Evolutionary conservation across 1,140 invertebrate species (phyloP).

Genomic region (Diachasmimorpha longicaudata): DNA sequence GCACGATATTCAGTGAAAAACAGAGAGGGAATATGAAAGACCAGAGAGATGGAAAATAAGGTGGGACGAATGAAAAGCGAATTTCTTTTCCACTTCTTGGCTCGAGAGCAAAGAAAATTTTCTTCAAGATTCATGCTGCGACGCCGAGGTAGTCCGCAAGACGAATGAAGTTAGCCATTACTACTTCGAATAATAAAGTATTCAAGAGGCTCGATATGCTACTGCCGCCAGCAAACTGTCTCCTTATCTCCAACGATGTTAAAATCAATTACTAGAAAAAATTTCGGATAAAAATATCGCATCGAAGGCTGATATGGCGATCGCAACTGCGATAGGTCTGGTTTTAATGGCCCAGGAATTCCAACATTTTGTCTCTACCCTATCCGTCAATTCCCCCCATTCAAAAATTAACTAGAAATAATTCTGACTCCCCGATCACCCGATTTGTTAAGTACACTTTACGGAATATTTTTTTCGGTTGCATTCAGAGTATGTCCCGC

Average conservation of each 20-base stretch:
- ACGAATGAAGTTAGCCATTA: constrained; percentile 24
- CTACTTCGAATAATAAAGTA: constrained; percentile 11
- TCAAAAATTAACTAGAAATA: no score
- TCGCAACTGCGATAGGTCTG: no score
- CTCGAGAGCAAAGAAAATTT: constrained; percentile 9
- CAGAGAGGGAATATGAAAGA: neutral
- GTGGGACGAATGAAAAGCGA: neutral
- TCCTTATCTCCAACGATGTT: neutral
- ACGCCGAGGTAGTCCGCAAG: constrained; percentile 1
- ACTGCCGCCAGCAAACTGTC: neutral
- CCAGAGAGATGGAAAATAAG: neutral
- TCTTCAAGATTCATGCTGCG: constrained; percentile 14
- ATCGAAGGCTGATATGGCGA: no score
- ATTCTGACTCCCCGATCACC: no score
- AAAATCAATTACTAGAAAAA: neutral
- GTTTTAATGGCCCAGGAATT: no score
- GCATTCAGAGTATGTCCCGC: no score
- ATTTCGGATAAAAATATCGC: no score
- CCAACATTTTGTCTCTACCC: no score
- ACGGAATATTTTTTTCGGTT: no score
- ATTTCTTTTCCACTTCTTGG: constrained; percentile 5
- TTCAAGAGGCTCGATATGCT: constrained; percentile 5
- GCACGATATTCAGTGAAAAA: neutral
- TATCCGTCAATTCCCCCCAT: no score
- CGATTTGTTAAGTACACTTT: no score